Evolutionary conservation across 1,140 invertebrate genomes (phyloP), one percentile per base, ranked within the genome.

Genomic region (Oscheius sp.): DNA sequence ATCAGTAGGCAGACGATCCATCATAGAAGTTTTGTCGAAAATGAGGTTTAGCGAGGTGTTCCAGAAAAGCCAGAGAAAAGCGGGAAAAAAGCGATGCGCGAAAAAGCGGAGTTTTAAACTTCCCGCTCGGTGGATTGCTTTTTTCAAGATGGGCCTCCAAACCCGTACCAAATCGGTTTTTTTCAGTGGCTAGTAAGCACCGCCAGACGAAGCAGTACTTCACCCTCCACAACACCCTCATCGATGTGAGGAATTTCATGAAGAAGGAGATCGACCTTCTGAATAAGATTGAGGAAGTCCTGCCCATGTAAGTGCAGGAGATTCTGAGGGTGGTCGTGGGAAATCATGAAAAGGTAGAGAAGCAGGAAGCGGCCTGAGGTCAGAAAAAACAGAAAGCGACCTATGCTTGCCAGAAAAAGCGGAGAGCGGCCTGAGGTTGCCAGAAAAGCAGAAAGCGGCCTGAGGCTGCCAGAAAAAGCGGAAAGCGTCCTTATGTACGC

Each of bases 181-280:
- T 88, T 89, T 68, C 84, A 95, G 93, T 97, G 84, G 91, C 92
- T 71, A 90, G 91, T 31, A 96, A 93, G 80, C 93, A 97, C 81
- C 91, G 91, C 83, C 94, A 97, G 88, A 97, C 94, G 0, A 97
- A 97, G 85, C 93, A 97, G 87, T 95, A 94, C 87, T 97, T 94
- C 83, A 95, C 92, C 32, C 87, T 97, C 64, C 95, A 95, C 85
- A 98, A 98, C 86, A 94, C 92, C 3, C 86, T 97, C n/a, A 91
- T 94, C 84, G 94, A 97, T 86, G 92, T 92, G 2, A 92, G 93
- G 84, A 86, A 91, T 31, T 97, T 96, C 86, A 88, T 96, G 73
- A 90, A 90, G 55, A 96, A 94, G 84, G 94, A 97, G 87, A 87
- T 96, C 45, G 89, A 90, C 26, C 86, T 98, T 45, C 85, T 97